phyloP scores from a whole-genome alignment of 1,140 invertebrate genomes.

The Magallana angulata region DNA sequence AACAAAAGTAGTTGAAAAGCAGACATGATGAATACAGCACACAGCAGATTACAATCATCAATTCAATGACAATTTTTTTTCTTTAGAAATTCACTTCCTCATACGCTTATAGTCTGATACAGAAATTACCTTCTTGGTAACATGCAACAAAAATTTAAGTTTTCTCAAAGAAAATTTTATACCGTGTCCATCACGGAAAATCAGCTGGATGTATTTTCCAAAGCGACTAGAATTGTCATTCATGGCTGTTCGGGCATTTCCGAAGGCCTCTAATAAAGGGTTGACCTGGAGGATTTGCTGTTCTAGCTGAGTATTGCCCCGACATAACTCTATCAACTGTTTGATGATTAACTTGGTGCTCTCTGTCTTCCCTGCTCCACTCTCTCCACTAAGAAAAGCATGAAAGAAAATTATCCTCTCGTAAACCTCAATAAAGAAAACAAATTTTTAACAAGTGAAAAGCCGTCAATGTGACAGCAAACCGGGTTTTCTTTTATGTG shows the following conservation, averaged over 20 bases:
- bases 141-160: too few species aligned
- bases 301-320: slow-evolving; percentile 76
- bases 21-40: too few species aligned
- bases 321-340: slow-evolving; percentile 77
- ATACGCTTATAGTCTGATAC: too few species aligned
- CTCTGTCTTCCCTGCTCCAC: slow-evolving; percentile 99
- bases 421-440: too few species aligned
- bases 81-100: too few species aligned
- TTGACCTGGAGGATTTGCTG: slow-evolving; percentile 82
- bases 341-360: slow-evolving; percentile 82
- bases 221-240: slow-evolving; percentile 92
- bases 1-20: too few species aligned
- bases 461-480: too few species aligned
- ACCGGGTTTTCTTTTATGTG: too few species aligned
- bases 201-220: slow-evolving; percentile 90
- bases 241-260: slow-evolving; percentile 89
- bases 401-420: not conserved
- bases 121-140: too few species aligned
- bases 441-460: too few species aligned
- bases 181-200: slow-evolving; percentile 72
- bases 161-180: slow-evolving; percentile 7
- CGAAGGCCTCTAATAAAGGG: slow-evolving; percentile 92
- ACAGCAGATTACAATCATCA: too few species aligned
- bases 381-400: slow-evolving; percentile 90
- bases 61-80: too few species aligned